Conservation (phyloP, 92 coral and sea anemone genomes). For the Micromussa lordhowensis region DNA sequence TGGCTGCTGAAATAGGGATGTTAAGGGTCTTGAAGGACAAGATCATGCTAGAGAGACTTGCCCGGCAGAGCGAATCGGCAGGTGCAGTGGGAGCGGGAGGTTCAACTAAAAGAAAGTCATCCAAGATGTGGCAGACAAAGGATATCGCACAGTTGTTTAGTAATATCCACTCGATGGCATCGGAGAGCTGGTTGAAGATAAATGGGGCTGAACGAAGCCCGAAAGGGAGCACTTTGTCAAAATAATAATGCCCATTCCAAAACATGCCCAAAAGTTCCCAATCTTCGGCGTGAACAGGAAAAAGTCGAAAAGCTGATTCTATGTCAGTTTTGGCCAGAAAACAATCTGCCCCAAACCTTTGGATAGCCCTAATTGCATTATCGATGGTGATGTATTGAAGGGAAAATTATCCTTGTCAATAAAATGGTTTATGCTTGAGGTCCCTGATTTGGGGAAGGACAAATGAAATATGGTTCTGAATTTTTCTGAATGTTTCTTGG, state of each 20-base stretch:
- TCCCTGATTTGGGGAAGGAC: conserved; percentile 69
- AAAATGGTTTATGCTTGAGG: conserved; percentile 48
- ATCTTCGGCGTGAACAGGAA: conserved; percentile 65
- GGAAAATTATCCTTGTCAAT: conserved; percentile 35
- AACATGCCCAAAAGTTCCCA: conserved; percentile 66
- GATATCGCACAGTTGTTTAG: too few relatives aligned
- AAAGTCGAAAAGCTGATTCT: conserved; percentile 17
- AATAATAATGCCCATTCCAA: conserved; percentile 58
- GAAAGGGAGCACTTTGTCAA: conserved; percentile 51
- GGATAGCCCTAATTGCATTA: conserved; percentile 42
- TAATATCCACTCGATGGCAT: too few relatives aligned
- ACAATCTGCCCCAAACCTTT: not conserved
- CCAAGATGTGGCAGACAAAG: too few relatives aligned
- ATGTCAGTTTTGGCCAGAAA: conserved; percentile 66
- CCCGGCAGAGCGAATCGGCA: too few relatives aligned
- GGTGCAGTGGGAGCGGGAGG: too few relatives aligned
- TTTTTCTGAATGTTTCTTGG: conserved; percentile 64
- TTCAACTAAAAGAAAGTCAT: too few relatives aligned
- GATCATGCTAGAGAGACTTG: too few relatives aligned
- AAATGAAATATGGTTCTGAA: conserved; percentile 65
- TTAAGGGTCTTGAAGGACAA: conserved; percentile 54
- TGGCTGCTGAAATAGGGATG: conserved; percentile 55
- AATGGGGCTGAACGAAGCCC: too few relatives aligned
- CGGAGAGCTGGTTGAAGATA: too few relatives aligned
- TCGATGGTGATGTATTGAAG: conserved; percentile 48